A percentile compares a stretch with the other conserved stretches of the same genome.
Evolutionary conservation across 2,113 vertebrate genomes (phyloP).

Genomic region (Scartelaos histophorus): DNA sequence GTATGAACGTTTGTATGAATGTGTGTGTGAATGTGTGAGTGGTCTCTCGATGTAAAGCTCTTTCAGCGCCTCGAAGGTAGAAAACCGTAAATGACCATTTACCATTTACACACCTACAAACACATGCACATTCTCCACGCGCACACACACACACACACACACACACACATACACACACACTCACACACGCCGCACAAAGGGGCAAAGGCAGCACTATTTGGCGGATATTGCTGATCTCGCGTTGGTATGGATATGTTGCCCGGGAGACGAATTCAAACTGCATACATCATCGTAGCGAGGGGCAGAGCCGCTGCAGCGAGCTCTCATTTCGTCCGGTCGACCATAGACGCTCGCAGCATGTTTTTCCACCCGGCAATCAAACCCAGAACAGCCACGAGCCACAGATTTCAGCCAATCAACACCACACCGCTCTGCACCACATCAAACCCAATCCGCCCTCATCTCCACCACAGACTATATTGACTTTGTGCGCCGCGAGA

Average conservation of each 20-base stretch:
- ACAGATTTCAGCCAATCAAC: constrained; percentile 24
- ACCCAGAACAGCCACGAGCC: constrained; percentile 24
- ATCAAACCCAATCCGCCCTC: constrained; percentile 47
- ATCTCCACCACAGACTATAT: constrained; percentile 32
- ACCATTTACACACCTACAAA: no score
- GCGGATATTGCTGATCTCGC: constrained; percentile 41
- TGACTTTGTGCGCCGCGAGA: neutral
- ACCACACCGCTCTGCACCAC: neutral
- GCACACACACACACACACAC: neutral
- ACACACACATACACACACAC: neutral
- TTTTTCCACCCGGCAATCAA: constrained; percentile 34
- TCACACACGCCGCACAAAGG: constrained; percentile 24
- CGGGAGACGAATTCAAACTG: constrained; percentile 5
- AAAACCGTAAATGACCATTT: no score
- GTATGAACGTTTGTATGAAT: no score
- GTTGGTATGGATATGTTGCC: constrained; percentile 11
- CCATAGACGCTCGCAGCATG: constrained; percentile 21
- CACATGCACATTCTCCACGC: no score
- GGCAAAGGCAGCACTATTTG: constrained; percentile 34
- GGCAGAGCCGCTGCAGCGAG: neutral
- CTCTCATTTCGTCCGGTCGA: constrained; percentile 9
- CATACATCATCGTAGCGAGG: neutral
- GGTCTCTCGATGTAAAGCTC: no score
- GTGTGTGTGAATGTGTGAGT: no score
- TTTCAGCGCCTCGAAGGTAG: no score